Base-by-base conservation (phyloP, 2,888 invertebrate genomes). In the Lepidocyrtoides sp. region DNA sequence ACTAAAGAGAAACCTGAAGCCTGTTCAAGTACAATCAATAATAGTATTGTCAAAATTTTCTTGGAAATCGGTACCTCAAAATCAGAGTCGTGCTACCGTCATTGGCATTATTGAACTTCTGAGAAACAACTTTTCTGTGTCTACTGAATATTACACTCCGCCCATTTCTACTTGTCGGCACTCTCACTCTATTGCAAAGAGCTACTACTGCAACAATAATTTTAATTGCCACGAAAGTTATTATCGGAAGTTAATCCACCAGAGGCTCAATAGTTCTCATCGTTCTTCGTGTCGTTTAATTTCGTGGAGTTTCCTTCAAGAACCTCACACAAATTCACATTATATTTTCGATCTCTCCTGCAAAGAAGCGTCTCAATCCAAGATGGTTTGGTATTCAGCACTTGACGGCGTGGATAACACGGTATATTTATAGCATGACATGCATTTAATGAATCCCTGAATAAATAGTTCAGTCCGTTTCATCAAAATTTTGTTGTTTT, bases 311-410 rank as follows among this genome's bases (percentile, higher is more conserved):
- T 81, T 81, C 7, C 41, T 36, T 8, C 2, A 81, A 81, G 57
- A 20, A 32, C 77, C 77, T 26, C n/a, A 72, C 17, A 20, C 44
- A 12, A 79, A 36, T 23, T 81, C 81, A 36, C 81, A 60, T 60
- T 36, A 60, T n/a, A 41, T 60, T 81, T 57, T 81, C 32, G n/a
- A 81, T 32, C 20, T 23, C 8, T 20, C 72, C 26, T 48, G 51
- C 5, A 23, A 81, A 36, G 60, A 57, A 77, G 83, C 14, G 44
- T 44, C 81, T 23, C 5, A 75, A n/a, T 48, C 77, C 41, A 89
- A 85, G 77, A 93, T 93, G 93, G 93, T 93, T 82, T 93, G 93
- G 93, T 93, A 83, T 89, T 84, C 93, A 29, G 57, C 88, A 81
- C 88, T 93, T 54, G 93, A 93, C 82, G 92, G 87, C 85, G 89